Conservation (phyloP, 2,888 invertebrate species). For the Sarcophaga subvicina region DNA sequence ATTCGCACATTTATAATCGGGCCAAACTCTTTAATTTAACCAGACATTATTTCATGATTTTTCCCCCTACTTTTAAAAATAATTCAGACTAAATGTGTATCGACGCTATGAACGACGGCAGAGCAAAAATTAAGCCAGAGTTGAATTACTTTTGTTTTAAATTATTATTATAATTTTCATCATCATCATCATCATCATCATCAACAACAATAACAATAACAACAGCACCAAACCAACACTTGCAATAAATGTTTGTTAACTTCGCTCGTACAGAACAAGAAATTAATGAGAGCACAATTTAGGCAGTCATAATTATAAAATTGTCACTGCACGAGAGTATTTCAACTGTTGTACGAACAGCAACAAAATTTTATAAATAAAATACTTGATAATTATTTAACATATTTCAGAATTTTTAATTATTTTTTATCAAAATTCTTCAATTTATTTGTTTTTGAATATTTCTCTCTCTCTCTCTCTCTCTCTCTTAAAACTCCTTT, state of each 20-base stretch:
- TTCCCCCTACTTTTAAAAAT: too few species aligned
- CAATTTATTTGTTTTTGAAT: background rate
- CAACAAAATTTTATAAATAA: too few species aligned
- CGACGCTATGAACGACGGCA: too few species aligned
- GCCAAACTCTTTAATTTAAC: background rate
- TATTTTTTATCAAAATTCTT: background rate
- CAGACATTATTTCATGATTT: too few species aligned
- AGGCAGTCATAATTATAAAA: too few species aligned
- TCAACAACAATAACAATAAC: background rate
- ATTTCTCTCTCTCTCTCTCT: background rate
- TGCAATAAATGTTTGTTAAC: background rate
- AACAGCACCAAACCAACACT: background rate
- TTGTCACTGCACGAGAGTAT: too few species aligned
- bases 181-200: background rate
- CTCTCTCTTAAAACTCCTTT: background rate
- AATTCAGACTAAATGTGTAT: too few species aligned
- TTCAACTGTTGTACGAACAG: too few species aligned
- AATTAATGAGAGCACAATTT: too few species aligned
- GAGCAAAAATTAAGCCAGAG: background rate
- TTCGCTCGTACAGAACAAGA: background rate
- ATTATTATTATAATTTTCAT: conserved; percentile 1
- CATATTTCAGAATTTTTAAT: background rate
- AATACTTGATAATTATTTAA: background rate
- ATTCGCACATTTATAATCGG: background rate
- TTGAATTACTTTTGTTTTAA: conserved; percentile 17